Base-by-base conservation (phyloP, 2,797 vertebrate species). In the Halcyon chelicuti region DNA sequence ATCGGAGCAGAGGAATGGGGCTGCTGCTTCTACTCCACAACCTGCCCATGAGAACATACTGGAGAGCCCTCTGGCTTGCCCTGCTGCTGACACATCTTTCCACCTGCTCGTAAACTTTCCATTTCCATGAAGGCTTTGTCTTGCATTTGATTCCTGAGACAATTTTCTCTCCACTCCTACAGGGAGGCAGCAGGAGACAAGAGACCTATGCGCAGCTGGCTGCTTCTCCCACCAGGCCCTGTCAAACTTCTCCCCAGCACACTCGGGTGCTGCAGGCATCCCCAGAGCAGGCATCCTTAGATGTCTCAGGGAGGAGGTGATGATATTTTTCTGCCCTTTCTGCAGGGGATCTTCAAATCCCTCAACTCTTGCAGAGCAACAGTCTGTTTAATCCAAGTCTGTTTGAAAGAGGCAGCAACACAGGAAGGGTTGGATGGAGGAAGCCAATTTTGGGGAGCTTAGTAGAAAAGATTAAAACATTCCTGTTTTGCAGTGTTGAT, bases 31-130 rank as follows among this genome's bases (percentile, higher is more conserved):
- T 82, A 21, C 29, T 67, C 49, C 2, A 0, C 18, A 49, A 7
- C n/a, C 28, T 0, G 0, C 22, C n/a, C 47, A 14, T 31, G 17
- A 46, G 25, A 83, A 21, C 14, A 18, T 1, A 18, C 11, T 2
- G 11, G 52, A 20, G 52, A 63, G 25, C 71, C 51, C 0, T 0
- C 58, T 15, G 44, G 20, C 65, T 49, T 7, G 0, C 16, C 52
- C 51, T 29, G 14, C 70, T 81, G 49, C 73, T 28, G n/a, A 35
- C 83, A 51, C 1, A 3, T n/a, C 76, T 70, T 83, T 84, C 77
- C 49, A 81, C 29, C 77, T 68, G 18, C 51, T 75, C 49, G 18
- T 28, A 47, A 87, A 57, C 52, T 79, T 89, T 37, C 65, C 2
- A 1, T 39, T 66, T 79, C 61, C 55, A 5, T 18, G 25, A 86